phyloP scores from a whole-genome alignment of 2,888 invertebrate species.

The Furcula furcula region DNA sequence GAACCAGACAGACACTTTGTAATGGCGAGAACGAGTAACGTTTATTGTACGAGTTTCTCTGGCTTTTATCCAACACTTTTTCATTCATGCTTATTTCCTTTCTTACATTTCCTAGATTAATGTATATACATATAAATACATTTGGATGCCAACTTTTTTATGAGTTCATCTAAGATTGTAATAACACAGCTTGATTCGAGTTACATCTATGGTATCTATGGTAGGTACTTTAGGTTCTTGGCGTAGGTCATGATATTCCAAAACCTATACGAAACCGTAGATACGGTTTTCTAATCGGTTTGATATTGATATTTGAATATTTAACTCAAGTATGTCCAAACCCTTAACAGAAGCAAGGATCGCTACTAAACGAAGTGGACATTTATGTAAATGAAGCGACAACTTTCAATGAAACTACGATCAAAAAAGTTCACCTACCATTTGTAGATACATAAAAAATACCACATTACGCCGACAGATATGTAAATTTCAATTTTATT shows the following conservation, averaged over 20 bases:
- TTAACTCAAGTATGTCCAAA: slow-evolving; percentile 18
- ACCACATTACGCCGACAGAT: slow-evolving; percentile 15
- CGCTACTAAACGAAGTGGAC: slow-evolving; percentile 38
- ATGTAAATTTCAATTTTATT: slow-evolving; percentile 17
- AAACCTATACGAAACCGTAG: too few relatives aligned
- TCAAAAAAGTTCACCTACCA: slow-evolving; percentile 19
- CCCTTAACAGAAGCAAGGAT: slow-evolving; percentile 25
- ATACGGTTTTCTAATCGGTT: too few relatives aligned
- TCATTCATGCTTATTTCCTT: neutral
- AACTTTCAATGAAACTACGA: slow-evolving; percentile 24
- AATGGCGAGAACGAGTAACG: too few relatives aligned
- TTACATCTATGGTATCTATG: too few relatives aligned
- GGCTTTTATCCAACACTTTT: slow-evolving; percentile 20
- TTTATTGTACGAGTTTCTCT: slow-evolving; percentile 19
- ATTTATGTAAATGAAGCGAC: slow-evolving; percentile 39
- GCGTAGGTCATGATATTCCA: too few relatives aligned
- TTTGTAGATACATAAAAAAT: slow-evolving; percentile 25
- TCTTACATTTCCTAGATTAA: neutral
- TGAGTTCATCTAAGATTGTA: too few relatives aligned
- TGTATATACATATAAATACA: too few relatives aligned
- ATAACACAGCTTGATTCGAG: too few relatives aligned
- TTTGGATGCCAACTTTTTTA: too few relatives aligned
- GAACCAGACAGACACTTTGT: slow-evolving; percentile 21
- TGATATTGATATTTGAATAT: too few relatives aligned
- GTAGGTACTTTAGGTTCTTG: too few relatives aligned